Conservation (phyloP, 2,888 invertebrate genomes). For the Cotesia congregata region DNA sequence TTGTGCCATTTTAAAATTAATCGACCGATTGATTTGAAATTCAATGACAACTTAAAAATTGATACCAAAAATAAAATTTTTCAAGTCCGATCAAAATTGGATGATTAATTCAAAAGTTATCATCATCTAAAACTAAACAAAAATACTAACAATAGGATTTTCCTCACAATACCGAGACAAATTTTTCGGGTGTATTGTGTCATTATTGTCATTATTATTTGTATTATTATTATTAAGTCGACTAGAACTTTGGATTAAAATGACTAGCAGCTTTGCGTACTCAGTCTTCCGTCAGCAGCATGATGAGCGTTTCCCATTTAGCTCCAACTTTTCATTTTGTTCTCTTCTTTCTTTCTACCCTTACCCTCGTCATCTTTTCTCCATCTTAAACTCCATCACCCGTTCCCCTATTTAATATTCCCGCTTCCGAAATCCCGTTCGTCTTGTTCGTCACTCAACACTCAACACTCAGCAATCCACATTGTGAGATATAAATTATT, state of each 20-base stretch:
- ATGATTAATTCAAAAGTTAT: too few species aligned
- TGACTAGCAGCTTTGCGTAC: constrained; percentile 53
- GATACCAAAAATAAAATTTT: too few species aligned
- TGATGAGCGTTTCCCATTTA: constrained; percentile 27
- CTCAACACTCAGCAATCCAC: background rate
- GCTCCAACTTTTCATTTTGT: constrained; percentile 22
- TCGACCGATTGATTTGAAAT: too few species aligned
- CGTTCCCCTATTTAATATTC: background rate
- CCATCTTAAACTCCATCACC: background rate
- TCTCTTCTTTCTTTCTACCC: background rate
- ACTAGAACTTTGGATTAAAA: constrained; percentile 61
- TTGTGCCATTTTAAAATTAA: too few species aligned
- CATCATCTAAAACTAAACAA: too few species aligned
- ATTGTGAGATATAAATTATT: too few species aligned
- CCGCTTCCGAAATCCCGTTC: background rate
- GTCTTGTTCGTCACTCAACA: background rate
- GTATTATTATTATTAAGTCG: constrained; percentile 42
- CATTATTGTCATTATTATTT: constrained; percentile 2
- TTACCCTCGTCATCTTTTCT: background rate
- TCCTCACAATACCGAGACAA: too few species aligned
- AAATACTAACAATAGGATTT: too few species aligned
- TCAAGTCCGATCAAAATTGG: too few species aligned
- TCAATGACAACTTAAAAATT: too few species aligned
- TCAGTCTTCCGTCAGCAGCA: constrained; percentile 19
- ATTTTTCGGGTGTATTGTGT: background rate